phyloP scores from a whole-genome alignment of 2,797 vertebrate genomes.

The Melanitta fusca region DNA sequence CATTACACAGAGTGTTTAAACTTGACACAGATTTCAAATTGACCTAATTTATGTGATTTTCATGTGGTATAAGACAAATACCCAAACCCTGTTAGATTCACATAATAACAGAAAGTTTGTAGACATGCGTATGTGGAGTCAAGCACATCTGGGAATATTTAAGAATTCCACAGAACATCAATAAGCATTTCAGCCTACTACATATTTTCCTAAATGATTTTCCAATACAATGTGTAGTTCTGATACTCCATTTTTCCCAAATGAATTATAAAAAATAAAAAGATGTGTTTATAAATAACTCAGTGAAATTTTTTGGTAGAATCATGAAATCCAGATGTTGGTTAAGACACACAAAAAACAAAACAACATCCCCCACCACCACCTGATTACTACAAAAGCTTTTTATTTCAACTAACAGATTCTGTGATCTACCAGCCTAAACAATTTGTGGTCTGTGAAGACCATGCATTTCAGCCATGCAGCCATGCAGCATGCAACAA shows the following conservation, averaged over 20 bases:
- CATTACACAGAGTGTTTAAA: not conserved
- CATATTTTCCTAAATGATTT: not conserved
- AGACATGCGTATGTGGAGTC: slow-evolving; percentile 48
- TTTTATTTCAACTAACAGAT: not conserved
- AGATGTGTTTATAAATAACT: not conserved
- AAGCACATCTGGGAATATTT: slow-evolving; percentile 5
- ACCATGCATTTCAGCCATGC: slow-evolving; percentile 77
- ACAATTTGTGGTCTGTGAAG: slow-evolving; percentile 49
- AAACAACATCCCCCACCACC: not conserved
- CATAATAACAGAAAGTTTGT: not conserved
- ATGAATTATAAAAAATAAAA: not conserved
- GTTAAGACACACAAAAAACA: not conserved
- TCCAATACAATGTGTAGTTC: not conserved
- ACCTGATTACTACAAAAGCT: not conserved
- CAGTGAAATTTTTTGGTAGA: not conserved
- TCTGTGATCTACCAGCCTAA: slow-evolving; percentile 8
- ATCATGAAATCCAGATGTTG: slow-evolving; percentile 19
- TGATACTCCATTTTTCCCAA: not conserved
- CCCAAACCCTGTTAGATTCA: not conserved
- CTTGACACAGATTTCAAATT: not conserved
- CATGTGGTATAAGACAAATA: slow-evolving; percentile 17
- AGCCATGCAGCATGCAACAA: slow-evolving; percentile 79
- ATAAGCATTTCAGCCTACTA: slow-evolving; percentile 21
- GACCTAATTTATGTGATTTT: slow-evolving; percentile 12
- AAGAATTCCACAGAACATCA: slow-evolving; percentile 2